Base-by-base conservation (phyloP, 1,140 invertebrate genomes). In the Zaprionus ornatus region DNA sequence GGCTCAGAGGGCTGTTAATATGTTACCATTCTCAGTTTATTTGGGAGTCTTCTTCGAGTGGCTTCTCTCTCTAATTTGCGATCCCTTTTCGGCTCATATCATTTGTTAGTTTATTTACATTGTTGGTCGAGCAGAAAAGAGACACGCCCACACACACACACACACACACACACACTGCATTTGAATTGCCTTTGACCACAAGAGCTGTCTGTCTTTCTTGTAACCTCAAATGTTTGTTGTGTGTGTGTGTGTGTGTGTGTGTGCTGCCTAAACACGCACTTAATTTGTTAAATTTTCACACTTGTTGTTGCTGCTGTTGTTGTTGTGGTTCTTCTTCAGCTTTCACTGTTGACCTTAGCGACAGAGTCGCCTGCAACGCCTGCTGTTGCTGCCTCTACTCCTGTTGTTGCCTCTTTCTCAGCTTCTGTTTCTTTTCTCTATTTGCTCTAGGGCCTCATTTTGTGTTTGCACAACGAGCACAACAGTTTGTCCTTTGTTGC, bases 271-370 rank as follows among this genome's bases (percentile, higher is more conserved):
- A 17, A 84, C 61, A 79, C 79, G 57, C 82, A 80, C 80, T 83
- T 88, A 72, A 83, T 83, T 83, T 86, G 82, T 86, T 86, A 84
- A 88, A 80, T 90, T 88, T 88, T 88, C 80, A 88, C 84, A 88
- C 84, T 72, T 80, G 69, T 74, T 88, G 25, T 70, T 68, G 59
- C 72, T 79, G 56, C 56, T 50, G 42, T 69, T 78, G 42, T 54
- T 71, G 52, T 48, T 78, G 66, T 76, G 65, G 61, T 68, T 80
- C 48, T 64, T 55, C 70, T 70, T 79, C 55, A 35, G 73, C 64
- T 76, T 76, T 79, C 81, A 80, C 73, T 84, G 85, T 88, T 87
- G 84, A 88, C 83, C 80, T 83, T 88, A 55, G 52, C 21, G 48
- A 52, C 12, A 52, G 61, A 29, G 72, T 32, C 50, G 29, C 9